Evolutionary conservation across 1,140 invertebrate species (phyloP).

Genomic region (Andrena cerasifolii): DNA sequence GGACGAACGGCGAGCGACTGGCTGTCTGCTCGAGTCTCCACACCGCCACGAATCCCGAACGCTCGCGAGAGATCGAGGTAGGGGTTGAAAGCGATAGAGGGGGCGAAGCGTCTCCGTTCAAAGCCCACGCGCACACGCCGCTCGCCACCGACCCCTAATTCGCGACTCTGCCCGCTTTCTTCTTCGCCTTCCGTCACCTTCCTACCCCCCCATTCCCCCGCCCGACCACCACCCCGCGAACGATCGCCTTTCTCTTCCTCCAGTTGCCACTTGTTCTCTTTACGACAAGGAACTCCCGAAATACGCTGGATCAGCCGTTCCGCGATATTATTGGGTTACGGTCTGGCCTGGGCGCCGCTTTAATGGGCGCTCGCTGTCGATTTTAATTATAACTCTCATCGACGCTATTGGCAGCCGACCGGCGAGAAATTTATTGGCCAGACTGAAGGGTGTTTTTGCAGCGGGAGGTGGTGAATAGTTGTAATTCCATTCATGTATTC

Average conservation of each 20-base stretch:
- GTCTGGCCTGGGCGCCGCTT: background rate
- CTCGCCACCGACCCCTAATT: conserved; percentile 61
- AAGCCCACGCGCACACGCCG: conserved; percentile 65
- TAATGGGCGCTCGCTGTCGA: background rate
- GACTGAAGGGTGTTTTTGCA: too few species aligned
- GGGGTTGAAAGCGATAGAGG: conserved; percentile 48
- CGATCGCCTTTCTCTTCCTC: background rate
- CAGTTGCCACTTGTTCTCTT: background rate
- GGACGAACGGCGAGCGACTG: conserved; percentile 81
- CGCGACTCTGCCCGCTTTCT: conserved; percentile 42
- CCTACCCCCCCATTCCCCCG: conserved; percentile 22
- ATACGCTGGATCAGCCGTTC: conserved; percentile 37
- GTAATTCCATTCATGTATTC: too few species aligned
- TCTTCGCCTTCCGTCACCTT: conserved; percentile 2
- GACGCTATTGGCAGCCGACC: background rate
- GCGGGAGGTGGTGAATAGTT: too few species aligned
- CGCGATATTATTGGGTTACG: background rate
- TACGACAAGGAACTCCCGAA: conserved; percentile 14
- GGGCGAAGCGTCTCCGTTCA: conserved; percentile 29
- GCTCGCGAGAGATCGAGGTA: conserved; percentile 53
- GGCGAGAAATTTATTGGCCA: too few species aligned
- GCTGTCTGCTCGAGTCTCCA: conserved; percentile 76
- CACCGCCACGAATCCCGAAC: conserved; percentile 72
- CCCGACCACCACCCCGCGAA: too few species aligned
- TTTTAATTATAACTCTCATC: conserved; percentile 1